A percentile compares a stretch with the other conserved stretches of the same genome.
Conservation (phyloP, 2,113 vertebrate genomes). For the Phrynocephalus versicolor region DNA sequence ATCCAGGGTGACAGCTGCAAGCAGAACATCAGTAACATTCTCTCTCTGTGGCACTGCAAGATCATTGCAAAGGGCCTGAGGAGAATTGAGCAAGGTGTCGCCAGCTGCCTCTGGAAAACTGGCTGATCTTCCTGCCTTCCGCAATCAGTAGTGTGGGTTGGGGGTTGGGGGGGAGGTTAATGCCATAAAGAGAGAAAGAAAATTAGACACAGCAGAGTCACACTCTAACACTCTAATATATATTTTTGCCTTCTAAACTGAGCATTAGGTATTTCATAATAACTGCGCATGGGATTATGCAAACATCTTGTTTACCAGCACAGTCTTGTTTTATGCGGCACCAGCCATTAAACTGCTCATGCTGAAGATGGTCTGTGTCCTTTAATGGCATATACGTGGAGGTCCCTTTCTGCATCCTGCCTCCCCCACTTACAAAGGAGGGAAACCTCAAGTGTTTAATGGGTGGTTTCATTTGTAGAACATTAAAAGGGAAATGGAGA, state of each 20-base stretch:
- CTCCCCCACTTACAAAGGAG: not conserved
- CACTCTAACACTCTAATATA: constrained; percentile 28
- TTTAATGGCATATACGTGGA: not conserved
- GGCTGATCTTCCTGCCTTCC: constrained; percentile 10
- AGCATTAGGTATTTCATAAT: constrained; percentile 11
- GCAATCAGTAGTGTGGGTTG: not conserved
- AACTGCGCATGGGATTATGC: not conserved
- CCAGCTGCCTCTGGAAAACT: not conserved
- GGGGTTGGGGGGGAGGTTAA: constrained; percentile 9
- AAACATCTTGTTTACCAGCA: constrained; percentile 1
- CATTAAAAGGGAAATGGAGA: constrained; percentile 1
- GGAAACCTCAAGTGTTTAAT: not conserved
- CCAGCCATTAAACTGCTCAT: not conserved
- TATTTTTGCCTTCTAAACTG: constrained; percentile 15
- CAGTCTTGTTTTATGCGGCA: constrained; percentile 39
- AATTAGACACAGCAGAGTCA: not conserved
- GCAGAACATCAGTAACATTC: constrained; percentile 15
- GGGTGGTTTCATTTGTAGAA: not conserved
- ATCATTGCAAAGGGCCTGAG: constrained; percentile 11
- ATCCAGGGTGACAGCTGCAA: constrained; percentile 31
- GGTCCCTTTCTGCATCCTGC: not conserved
- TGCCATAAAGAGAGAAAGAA: not conserved
- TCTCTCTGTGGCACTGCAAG: not conserved
- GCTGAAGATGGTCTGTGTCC: not conserved
- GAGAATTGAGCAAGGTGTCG: constrained; percentile 26